Base-by-base conservation (phyloP, 2,888 invertebrate genomes). In the Reticulitermes lucifugus region DNA sequence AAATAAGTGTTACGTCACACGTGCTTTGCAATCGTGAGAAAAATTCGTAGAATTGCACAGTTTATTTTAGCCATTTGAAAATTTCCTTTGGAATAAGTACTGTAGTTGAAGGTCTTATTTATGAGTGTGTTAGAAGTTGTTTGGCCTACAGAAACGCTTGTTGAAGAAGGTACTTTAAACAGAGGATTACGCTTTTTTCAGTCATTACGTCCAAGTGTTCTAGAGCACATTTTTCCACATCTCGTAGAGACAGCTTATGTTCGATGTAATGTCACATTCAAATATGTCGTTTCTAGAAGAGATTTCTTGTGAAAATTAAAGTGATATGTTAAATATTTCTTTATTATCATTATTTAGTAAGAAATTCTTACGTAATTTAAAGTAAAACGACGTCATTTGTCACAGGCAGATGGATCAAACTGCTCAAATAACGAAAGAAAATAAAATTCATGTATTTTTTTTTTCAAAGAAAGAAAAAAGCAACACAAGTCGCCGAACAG, bases 401-500 rank as follows among this genome's bases (percentile, higher is more conserved):
- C 77, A 77, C 77, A 77, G 4, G 9, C 25, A 77, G 51, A 43
- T 43, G n/a, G 41, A 21, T 77, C 46, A 46, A 46, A 77, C 43
- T 14, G 75, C 41, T 2, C 41, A 43, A 43, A 51, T n/a, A n/a
- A 77, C n/a, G 46, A 46, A 77, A n/a, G 41, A 46, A 29, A 35
- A 35, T 35, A 41, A 73, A 51, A 35, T 46, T 46, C n/a, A 77
- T 41, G 9, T 75, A 75, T 43, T 35, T 35, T 35, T 35, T 10
- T 75, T 14, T 77, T n/a, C 46, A 46, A 46, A 73, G 21, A 41
- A 46, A 81, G 9, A 81, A 81, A 81, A 65, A 70, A 81, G 43
- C 12, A 80, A 41, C 7, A 81, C 25, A 70, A 81, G 70, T 81
- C 25, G 70, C 81, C 81, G 81, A 81, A 81, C 65, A 70, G 81